Evolutionary conservation across 2,797 vertebrate species (phyloP).

Genomic region (Argyrosomus regius): DNA sequence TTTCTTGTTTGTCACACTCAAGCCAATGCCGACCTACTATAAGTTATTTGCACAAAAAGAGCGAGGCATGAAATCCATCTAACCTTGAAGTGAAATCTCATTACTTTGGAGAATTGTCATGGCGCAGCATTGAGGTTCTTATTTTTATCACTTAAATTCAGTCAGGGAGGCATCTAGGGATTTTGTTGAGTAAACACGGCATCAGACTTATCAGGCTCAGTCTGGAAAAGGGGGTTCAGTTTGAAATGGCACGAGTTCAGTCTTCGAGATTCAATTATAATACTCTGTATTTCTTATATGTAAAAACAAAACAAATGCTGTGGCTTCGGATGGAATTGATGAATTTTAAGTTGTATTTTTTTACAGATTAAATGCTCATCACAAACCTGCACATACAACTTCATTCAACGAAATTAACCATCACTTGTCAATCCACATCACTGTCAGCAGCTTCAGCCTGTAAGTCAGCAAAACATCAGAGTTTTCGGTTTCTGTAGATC

Average conservation of each 20-base stretch:
- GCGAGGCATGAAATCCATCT: conserved; percentile 69
- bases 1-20: conserved; percentile 41
- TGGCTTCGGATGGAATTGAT: background rate
- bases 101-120: conserved; percentile 71
- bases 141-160: conserved; percentile 69
- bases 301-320: background rate
- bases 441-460: conserved; percentile 9
- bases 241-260: conserved; percentile 28
- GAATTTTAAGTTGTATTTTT: background rate
- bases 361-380: background rate
- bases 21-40: conserved; percentile 30
- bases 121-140: conserved; percentile 61
- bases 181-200: conserved; percentile 61
- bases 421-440: conserved; percentile 11
- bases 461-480: conserved; percentile 16
- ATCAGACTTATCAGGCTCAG: conserved; percentile 52
- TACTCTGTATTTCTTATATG: background rate
- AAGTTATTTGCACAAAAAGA: conserved; percentile 64
- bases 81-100: conserved; percentile 75
- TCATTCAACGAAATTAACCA: background rate
- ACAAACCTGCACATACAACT: background rate
- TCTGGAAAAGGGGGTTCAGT: conserved; percentile 43
- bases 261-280: conserved; percentile 16
- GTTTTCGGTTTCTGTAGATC: conserved; percentile 15
- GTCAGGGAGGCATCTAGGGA: conserved; percentile 51